Evolutionary conservation across 2,113 vertebrate species (phyloP).

Genomic region (Myotis yumanensis): DNA sequence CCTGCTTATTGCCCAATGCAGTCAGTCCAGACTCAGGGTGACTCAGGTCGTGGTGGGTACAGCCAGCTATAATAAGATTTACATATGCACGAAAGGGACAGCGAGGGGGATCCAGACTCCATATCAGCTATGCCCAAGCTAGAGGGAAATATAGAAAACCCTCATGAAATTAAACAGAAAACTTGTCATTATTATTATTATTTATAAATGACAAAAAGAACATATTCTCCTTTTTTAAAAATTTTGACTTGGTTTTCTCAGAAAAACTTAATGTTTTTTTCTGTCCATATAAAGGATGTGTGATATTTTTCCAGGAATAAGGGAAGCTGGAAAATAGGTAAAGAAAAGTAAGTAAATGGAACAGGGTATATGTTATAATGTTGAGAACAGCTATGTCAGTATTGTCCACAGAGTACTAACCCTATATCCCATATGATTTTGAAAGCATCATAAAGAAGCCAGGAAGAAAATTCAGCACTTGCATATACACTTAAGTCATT

Average conservation of each 20-base stretch:
- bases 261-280: constrained; percentile 37
- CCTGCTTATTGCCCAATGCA: constrained; percentile 41
- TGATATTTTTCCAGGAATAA: constrained; percentile 33
- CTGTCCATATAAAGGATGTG: neutral
- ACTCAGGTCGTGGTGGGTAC: constrained; percentile 28
- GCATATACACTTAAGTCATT: neutral
- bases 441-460: neutral
- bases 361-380: neutral
- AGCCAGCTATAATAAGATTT: constrained; percentile 1
- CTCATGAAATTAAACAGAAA: neutral
- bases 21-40: constrained; percentile 51
- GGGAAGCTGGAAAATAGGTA: neutral
- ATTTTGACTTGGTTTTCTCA: constrained; percentile 21
- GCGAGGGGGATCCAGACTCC: neutral
- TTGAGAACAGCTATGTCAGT: neutral
- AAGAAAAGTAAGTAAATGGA: constrained; percentile 25
- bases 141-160: neutral
- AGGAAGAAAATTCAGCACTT: constrained; percentile 13
- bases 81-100: neutral
- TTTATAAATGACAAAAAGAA: constrained; percentile 4
- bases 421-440: neutral
- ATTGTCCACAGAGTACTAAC: neutral
- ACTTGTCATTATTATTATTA: neutral
- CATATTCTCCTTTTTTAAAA: neutral
- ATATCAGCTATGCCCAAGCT: neutral